phyloP scores from a whole-genome alignment of 2,888 invertebrate species.

The Pandemis heparana region DNA sequence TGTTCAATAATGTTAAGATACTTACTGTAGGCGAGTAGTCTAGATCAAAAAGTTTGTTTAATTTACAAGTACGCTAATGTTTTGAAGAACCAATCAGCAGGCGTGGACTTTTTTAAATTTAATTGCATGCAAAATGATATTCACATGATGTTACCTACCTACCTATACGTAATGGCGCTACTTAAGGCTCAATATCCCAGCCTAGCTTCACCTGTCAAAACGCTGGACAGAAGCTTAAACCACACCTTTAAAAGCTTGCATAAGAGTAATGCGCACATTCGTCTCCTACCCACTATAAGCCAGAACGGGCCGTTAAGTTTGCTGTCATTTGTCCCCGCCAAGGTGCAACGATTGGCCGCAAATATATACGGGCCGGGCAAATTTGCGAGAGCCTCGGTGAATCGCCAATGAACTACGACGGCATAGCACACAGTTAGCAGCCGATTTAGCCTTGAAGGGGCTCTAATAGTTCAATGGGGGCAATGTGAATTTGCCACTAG shows the following conservation, averaged over 20 bases:
- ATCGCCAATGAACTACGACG: slow-evolving; percentile 78
- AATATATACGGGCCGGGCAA: slow-evolving; percentile 64
- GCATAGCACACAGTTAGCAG: slow-evolving; percentile 47
- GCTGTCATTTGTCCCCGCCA: slow-evolving; percentile 52
- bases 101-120: no score
- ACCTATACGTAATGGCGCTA: no score
- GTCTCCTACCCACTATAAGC: slow-evolving; percentile 21
- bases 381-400: slow-evolving; percentile 69
- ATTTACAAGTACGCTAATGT: no score
- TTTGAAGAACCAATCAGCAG: no score
- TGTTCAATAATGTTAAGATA: no score
- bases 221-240: background rate
- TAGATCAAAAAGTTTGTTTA: no score
- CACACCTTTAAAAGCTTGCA: background rate
- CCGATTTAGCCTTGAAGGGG: background rate
- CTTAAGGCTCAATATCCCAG: no score
- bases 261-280: slow-evolving; percentile 29
- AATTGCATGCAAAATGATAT: no score
- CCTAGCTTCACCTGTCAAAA: background rate
- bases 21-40: no score
- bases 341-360: slow-evolving; percentile 58
- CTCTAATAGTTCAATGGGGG: no score
- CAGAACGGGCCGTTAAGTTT: slow-evolving; percentile 24
- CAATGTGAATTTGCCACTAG: no score
- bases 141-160: no score